A percentile compares a stretch with the other conserved stretches of the same genome.
Conservation (phyloP, 2,113 vertebrate species). For the Xiphophorus couchianus region DNA sequence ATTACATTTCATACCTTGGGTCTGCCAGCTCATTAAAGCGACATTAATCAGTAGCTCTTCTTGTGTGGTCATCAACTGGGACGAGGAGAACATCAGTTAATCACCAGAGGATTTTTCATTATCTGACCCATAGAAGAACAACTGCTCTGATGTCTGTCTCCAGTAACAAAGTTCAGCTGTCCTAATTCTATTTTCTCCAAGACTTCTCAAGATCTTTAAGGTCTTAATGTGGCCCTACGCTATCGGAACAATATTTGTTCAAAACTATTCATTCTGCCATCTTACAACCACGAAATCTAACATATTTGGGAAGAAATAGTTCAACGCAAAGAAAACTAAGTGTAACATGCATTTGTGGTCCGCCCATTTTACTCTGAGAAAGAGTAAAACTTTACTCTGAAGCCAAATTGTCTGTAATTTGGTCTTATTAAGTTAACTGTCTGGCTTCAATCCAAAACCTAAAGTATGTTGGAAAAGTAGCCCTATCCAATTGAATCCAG, state of each 20-base stretch:
- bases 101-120: background rate
- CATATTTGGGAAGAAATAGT: background rate
- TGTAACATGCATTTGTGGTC: too few species aligned
- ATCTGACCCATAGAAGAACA: background rate
- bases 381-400: too few species aligned
- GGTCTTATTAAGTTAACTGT: too few species aligned
- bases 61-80: conserved; percentile 1
- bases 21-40: conserved; percentile 35
- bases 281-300: background rate
- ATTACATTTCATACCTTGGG: conserved; percentile 6
- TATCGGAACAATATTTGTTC: too few species aligned
- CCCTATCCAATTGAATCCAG: too few species aligned
- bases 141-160: background rate
- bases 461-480: too few species aligned
- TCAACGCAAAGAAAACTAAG: too few species aligned
- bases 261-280: background rate
- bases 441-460: too few species aligned
- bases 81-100: background rate
- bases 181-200: background rate
- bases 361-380: too few species aligned
- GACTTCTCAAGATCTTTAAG: too few species aligned
- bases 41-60: background rate
- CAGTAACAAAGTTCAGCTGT: background rate
- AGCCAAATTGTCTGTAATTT: too few species aligned
- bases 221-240: too few species aligned